Base-by-base conservation (phyloP, 2,113 vertebrate genomes). In the Dipodomys stephensi region DNA sequence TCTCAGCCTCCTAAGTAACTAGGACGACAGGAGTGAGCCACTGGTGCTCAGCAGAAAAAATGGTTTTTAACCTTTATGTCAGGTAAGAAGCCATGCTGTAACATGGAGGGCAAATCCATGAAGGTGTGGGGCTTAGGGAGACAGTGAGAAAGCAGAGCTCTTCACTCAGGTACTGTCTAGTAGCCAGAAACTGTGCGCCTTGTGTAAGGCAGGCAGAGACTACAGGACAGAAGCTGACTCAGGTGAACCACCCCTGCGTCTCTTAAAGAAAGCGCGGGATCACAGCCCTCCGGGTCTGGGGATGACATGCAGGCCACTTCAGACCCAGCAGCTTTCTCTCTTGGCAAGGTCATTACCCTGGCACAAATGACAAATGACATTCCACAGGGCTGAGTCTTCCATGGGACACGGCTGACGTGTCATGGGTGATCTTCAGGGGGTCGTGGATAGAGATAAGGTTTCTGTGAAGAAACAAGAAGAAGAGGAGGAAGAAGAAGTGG, bases 271-370 rank as follows among this genome's bases (percentile, higher is more conserved):
- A 65, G 8, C 23, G 71, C 4, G 18, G 49, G 53, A 32, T 73
- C 25, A 23, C 62, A 64, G 6, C 22, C 0, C 8, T 30, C 23
- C 5, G 28, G 35, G 3, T 5, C 20, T 83, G 57, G 23, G 62
- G 49, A 79, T 12, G 0, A 67, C 30, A 10, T 0, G 1, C 69
- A 23, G 6, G 4, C 57, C 71, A 12, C 64, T 0, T 68, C 44
- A 72, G 67, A 78, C 25, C 57, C 83, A 57, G 15, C 16, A 35
- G 27, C 60, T 30, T 64, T 69, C 88, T 68, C 30, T 65, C 79
- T 72, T 44, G 32, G n/a, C 30, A 49, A 72, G 28, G 49, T 74
- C 57, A 23, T 2, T 11, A 68, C 32, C 20, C 25, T 18, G 83
- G 46, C 74, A 28, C 65, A 35, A 23, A 30, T 32, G 78, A 72